A percentile compares a stretch with the other conserved stretches of the same genome.
phyloP scores from a whole-genome alignment of 2,113 vertebrate species.

The Paramisgurnus dabryanus region DNA sequence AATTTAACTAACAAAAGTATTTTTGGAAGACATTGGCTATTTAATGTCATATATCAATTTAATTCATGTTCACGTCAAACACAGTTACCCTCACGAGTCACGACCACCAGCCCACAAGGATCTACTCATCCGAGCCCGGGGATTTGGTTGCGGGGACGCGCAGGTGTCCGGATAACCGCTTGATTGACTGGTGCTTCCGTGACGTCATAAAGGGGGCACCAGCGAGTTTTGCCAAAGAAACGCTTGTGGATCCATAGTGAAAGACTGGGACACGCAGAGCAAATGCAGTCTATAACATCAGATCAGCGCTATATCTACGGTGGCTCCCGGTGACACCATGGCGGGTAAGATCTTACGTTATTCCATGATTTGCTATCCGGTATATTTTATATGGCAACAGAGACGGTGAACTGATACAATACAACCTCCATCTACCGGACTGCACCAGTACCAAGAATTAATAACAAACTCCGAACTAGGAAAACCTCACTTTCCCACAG shows the following conservation, averaged over 20 bases:
- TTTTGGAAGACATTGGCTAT: too few relatives aligned
- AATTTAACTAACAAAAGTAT: too few relatives aligned
- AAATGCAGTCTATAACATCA: background rate
- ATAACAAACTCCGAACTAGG: constrained; percentile 23
- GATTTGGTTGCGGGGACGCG: constrained; percentile 7
- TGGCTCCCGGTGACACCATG: constrained; percentile 19
- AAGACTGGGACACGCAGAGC: constrained; percentile 2
- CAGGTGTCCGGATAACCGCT: constrained; percentile 53
- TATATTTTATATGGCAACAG: constrained; percentile 29
- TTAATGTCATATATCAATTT: too few relatives aligned
- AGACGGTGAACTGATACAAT: constrained; percentile 25
- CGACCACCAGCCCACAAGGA: background rate
- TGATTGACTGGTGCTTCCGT: constrained; percentile 42
- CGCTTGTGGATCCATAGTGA: constrained; percentile 19
- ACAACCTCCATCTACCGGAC: constrained; percentile 28
- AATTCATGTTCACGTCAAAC: background rate
- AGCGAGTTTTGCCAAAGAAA: constrained; percentile 46
- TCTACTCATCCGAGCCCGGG: background rate
- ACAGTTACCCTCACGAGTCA: background rate
- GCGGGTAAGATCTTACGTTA: constrained; percentile 46
- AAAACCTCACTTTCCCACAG: constrained; percentile 15
- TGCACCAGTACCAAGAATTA: constrained; percentile 16
- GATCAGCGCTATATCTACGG: background rate
- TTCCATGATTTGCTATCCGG: constrained; percentile 26
- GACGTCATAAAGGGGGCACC: constrained; percentile 58